phyloP scores from a whole-genome alignment of 2,888 invertebrate species.

The Eupithecia pulchellata region DNA sequence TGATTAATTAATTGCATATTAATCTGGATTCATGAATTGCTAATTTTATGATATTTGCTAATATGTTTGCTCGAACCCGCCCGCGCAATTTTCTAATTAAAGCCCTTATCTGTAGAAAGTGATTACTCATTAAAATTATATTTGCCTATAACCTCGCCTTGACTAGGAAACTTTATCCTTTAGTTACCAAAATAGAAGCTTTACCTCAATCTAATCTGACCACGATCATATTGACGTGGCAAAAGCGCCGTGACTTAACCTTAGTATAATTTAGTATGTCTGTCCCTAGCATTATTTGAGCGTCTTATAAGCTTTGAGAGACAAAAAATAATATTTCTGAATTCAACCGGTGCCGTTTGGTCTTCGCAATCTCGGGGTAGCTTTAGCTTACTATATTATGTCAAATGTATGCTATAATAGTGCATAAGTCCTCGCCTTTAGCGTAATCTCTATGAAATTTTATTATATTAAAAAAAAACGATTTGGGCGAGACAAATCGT shows the following conservation, averaged over 20 bases:
- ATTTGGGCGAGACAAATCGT: too few relatives aligned
- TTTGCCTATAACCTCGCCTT: not conserved
- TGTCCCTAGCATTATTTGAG: not conserved
- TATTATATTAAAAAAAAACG: too few relatives aligned
- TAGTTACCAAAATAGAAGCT: not conserved
- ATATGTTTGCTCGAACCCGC: not conserved
- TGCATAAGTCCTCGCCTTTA: too few relatives aligned
- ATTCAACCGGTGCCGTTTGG: not conserved
- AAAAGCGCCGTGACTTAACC: not conserved
- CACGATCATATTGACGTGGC: not conserved
- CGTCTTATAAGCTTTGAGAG: not conserved
- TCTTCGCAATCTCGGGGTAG: not conserved
- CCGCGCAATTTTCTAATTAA: not conserved
- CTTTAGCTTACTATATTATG: not conserved
- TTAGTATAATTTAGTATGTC: not conserved
- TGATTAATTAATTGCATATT: too few relatives aligned
- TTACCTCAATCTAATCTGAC: not conserved
- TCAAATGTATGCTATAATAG: not conserved
- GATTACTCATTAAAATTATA: not conserved
- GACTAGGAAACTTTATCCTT: not conserved
- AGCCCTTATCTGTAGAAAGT: not conserved
- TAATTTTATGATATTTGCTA: not conserved
- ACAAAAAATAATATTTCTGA: not conserved
- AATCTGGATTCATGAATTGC: not conserved
- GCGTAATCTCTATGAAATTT: too few relatives aligned